Conservation (phyloP, 2,888 invertebrate species). For the Platycnemis pennipes region DNA sequence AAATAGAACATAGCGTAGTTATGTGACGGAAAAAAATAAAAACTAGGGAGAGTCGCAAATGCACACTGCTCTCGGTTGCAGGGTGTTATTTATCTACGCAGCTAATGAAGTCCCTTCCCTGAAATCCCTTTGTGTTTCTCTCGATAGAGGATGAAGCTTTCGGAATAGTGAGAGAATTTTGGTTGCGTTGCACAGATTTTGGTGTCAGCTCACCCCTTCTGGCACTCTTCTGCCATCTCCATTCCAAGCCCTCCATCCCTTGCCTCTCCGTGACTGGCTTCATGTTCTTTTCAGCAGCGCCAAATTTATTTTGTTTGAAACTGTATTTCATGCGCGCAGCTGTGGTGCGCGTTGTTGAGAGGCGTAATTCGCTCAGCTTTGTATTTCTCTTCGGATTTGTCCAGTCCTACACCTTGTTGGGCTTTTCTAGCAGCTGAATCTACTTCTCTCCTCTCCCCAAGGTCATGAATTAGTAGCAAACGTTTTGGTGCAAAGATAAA, state of each 20-base stretch:
- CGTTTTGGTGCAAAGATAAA: too few species aligned
- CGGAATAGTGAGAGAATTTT: not conserved
- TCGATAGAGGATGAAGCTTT: not conserved
- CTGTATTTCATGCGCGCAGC: not conserved
- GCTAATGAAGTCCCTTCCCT: not conserved
- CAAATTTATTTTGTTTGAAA: not conserved
- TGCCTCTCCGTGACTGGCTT: not conserved
- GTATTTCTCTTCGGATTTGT: not conserved
- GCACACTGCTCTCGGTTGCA: not conserved
- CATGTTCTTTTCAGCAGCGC: not conserved
- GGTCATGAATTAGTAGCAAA: not conserved
- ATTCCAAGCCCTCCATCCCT: not conserved
- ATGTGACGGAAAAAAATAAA: not conserved
- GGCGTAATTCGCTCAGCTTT: not conserved
- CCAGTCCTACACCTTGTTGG: not conserved
- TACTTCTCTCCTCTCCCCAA: too few species aligned
- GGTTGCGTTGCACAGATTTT: not conserved
- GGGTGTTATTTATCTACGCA: not conserved
- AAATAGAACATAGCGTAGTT: not conserved
- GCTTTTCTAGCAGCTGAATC: not conserved
- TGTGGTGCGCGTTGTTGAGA: not conserved
- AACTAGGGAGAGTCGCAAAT: not conserved
- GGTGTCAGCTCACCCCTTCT: not conserved
- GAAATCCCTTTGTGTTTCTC: not conserved
- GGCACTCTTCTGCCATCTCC: not conserved